Evolutionary conservation across 2,888 invertebrate genomes (phyloP).

Genomic region (Graphium colonna): DNA sequence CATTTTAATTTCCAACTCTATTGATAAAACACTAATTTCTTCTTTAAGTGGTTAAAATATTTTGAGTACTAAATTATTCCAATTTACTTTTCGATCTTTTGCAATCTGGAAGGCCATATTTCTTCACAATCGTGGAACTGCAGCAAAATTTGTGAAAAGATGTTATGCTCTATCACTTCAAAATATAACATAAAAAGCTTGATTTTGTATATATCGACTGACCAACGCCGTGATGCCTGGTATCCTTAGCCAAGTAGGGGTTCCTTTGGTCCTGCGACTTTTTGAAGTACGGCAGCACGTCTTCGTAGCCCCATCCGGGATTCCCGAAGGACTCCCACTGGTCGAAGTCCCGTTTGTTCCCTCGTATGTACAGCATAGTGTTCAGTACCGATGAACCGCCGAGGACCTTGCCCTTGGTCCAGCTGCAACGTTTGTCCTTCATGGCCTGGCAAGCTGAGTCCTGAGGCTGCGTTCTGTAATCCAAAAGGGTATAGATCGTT

Average conservation of each 20-base stretch:
- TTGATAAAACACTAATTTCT: too few relatives aligned
- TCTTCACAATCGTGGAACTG: too few relatives aligned
- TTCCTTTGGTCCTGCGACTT: conserved; percentile 94
- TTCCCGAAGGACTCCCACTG: conserved; percentile 93
- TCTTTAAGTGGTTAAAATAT: too few relatives aligned
- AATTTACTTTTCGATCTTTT: too few relatives aligned
- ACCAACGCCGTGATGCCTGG: conserved; percentile 86
- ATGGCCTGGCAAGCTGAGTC: conserved; percentile 92
- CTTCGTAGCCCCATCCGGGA: conserved; percentile 92
- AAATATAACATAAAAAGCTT: too few relatives aligned
- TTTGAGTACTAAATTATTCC: too few relatives aligned
- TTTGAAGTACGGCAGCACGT: conserved; percentile 89
- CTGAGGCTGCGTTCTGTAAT: conserved; percentile 88
- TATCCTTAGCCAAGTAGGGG: conserved; percentile 90
- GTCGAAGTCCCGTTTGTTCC: conserved; percentile 92
- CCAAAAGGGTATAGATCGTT: not conserved
- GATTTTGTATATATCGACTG: conserved; percentile 23
- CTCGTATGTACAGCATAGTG: conserved; percentile 94
- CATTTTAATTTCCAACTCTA: too few relatives aligned
- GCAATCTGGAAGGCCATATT: too few relatives aligned
- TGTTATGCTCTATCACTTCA: too few relatives aligned
- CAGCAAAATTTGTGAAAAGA: too few relatives aligned
- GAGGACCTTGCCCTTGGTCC: conserved; percentile 94
- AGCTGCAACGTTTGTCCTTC: conserved; percentile 90
- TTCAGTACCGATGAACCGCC: conserved; percentile 94